A percentile compares a stretch with the other conserved stretches of the same genome.
phyloP scores from a whole-genome alignment of 1,140 invertebrate genomes.

The Drosophila orena region DNA sequence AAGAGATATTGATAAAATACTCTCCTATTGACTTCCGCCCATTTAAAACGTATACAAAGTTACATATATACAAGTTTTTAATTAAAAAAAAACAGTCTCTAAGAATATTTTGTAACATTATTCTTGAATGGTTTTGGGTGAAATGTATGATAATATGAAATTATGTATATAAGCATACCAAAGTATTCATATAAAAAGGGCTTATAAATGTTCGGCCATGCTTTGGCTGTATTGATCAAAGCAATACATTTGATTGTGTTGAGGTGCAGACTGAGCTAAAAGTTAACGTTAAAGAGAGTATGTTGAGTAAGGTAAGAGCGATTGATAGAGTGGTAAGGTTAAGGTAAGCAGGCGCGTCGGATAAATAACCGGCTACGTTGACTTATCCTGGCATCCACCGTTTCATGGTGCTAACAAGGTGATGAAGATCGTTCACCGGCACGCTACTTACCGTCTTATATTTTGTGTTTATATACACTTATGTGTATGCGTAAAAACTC shows the following conservation, averaged over 20 bases:
- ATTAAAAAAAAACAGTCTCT: no score
- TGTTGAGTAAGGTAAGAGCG: conserved; percentile 2
- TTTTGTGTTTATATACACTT: conserved; percentile 51
- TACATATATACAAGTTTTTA: no score
- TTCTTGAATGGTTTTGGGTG: no score
- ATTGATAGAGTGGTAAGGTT: neutral
- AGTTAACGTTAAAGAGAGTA: neutral
- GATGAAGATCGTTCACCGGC: conserved; percentile 73
- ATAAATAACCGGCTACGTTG: conserved; percentile 68
- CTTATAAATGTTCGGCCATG: conserved; percentile 3
- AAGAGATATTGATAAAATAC: no score
- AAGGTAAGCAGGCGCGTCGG: conserved; percentile 21
- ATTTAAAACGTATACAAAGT: no score
- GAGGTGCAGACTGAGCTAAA: conserved; percentile 2
- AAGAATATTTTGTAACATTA: no score
- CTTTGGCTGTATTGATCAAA: conserved; percentile 32
- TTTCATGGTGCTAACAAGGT: conserved; percentile 72
- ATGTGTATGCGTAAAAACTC: conserved; percentile 7
- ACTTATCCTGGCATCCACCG: conserved; percentile 35
- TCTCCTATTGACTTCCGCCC: no score
- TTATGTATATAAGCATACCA: neutral
- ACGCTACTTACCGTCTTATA: conserved; percentile 71
- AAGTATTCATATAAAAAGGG: neutral
- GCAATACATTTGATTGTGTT: conserved; percentile 20
- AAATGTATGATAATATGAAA: neutral